Conservation (phyloP, 2,888 invertebrate species). For the Eubasilissa splendida region DNA sequence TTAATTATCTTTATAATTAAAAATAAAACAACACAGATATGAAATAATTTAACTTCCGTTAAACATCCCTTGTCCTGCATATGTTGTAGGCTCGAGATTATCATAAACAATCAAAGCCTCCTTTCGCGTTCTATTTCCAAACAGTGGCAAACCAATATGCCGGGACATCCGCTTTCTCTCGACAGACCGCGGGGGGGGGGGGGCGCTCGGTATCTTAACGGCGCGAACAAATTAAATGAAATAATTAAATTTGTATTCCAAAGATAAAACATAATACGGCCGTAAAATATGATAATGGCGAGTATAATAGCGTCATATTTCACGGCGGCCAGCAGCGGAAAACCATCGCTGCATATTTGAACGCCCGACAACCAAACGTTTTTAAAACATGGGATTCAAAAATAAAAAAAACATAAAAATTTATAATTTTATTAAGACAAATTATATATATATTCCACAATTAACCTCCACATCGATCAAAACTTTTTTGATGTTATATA, state of each 20-base stretch:
- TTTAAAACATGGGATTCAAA: too few relatives aligned
- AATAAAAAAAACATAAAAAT: too few relatives aligned
- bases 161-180: background rate
- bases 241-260: constrained; percentile 29
- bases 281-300: constrained; percentile 33
- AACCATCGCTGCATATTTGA: constrained; percentile 17
- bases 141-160: background rate
- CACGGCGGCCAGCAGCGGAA: background rate
- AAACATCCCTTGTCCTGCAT: too few relatives aligned
- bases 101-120: constrained; percentile 1
- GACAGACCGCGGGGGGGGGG: background rate
- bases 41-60: too few relatives aligned
- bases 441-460: too few relatives aligned
- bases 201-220: background rate
- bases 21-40: too few relatives aligned
- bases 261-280: constrained; percentile 35
- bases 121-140: background rate
- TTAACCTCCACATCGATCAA: too few relatives aligned
- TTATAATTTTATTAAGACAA: too few relatives aligned
- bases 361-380: background rate
- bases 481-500: too few relatives aligned
- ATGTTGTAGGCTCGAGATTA: background rate
- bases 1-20: too few relatives aligned
- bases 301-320: constrained; percentile 21
- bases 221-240: constrained; percentile 17